These are phyloP conservation scores for Ageneiosus marmoratus DNA, from an alignment of 2,113 vertebrate genomes.

Conservation along the genomic window DNA sequence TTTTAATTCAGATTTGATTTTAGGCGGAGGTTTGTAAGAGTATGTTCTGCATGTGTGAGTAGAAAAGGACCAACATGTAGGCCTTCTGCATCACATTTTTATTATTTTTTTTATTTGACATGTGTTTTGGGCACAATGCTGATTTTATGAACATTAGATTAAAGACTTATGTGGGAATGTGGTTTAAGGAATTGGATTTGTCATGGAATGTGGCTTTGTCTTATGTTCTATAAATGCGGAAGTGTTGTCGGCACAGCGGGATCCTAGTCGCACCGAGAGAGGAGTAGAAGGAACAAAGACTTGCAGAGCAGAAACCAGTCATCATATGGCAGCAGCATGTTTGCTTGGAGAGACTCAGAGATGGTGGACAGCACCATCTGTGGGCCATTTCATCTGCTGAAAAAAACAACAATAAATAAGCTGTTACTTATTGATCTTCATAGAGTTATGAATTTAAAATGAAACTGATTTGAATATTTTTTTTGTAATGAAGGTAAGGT, in stretches of 20 bases:
- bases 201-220: conserved; percentile 29
- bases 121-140: not conserved
- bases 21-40: not conserved
- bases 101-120: conserved; percentile 27
- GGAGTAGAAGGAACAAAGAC: conserved; percentile 48
- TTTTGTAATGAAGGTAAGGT: not conserved
- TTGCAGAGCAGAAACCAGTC: conserved; percentile 28
- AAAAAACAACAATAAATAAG: not conserved
- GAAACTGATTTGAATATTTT: not conserved
- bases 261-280: conserved; percentile 6
- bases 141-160: conserved; percentile 14
- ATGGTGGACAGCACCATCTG: conserved; percentile 71
- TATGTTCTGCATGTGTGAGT: conserved; percentile 30
- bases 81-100: conserved; percentile 1
- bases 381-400: conserved; percentile 43
- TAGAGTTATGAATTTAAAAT: not conserved
- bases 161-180: conserved; percentile 20
- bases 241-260: conserved; percentile 33
- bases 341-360: conserved; percentile 39
- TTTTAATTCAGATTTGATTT: conserved; percentile 50
- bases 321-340: conserved; percentile 37
- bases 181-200: conserved; percentile 29
- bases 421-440: not conserved
- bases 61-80: not conserved
- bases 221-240: conserved; percentile 16